These are phyloP conservation scores for Indri indri DNA, from an alignment of 2,113 vertebrate genomes.

Conservation along the genomic window DNA sequence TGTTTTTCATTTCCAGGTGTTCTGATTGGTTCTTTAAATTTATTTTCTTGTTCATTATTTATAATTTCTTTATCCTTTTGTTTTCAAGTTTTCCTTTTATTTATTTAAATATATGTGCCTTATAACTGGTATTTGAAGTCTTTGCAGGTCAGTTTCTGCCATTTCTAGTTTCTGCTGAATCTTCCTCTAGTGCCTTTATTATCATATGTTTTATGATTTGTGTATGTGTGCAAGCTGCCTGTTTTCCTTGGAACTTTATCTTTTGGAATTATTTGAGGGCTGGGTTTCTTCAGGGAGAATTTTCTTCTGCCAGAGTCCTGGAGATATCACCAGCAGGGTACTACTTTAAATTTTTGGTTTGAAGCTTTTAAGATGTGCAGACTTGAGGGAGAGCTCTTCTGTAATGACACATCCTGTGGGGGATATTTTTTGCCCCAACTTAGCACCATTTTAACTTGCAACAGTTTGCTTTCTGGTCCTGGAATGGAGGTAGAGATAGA, in stretches of 20 bases:
- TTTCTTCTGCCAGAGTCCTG: neutral
- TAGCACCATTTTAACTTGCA: neutral
- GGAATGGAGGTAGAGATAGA: neutral
- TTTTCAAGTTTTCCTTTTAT: neutral
- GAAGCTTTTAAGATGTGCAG: neutral
- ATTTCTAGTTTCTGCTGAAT: neutral
- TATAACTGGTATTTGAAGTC: neutral
- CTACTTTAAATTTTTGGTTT: neutral
- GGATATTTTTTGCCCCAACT: neutral
- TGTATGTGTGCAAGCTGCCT: too few relatives aligned
- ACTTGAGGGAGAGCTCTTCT: neutral
- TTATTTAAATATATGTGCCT: neutral
- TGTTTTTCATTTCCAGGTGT: neutral
- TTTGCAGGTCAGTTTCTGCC: neutral
- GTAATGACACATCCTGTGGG: neutral
- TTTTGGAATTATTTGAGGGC: neutral
- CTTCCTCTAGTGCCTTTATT: neutral
- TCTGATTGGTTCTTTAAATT: neutral
- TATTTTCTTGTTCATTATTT: neutral
- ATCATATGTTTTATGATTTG: neutral
- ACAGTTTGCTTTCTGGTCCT: neutral
- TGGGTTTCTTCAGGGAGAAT: neutral
- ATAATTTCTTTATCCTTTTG: neutral
- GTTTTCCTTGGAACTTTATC: neutral
- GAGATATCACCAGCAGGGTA: neutral